These are phyloP conservation scores for Ceratina australensis DNA, from an alignment of 1,140 invertebrate genomes.

Conservation along the genomic window DNA sequence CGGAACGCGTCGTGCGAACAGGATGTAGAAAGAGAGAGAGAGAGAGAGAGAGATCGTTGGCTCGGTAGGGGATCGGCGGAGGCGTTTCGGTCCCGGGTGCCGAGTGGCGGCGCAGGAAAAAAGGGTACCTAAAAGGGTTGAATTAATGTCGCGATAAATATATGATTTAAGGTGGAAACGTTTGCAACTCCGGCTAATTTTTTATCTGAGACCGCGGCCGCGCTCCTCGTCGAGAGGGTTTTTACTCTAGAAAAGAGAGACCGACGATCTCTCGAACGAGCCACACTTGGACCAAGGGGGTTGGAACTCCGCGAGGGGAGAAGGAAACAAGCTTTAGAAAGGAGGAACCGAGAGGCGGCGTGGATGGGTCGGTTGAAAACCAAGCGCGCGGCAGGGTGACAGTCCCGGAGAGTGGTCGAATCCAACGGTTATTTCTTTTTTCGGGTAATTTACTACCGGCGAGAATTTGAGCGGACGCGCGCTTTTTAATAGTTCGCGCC, in stretches of 20 bases:
- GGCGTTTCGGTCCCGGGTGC: constrained; percentile 63
- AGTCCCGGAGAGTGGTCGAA: constrained; percentile 53
- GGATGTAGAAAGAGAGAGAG: constrained; percentile 48
- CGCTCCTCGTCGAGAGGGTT: constrained; percentile 61
- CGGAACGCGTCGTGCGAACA: constrained; percentile 18
- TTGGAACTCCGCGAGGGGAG: constrained; percentile 9
- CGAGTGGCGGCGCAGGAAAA: constrained; percentile 66
- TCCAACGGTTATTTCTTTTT: constrained; percentile 70
- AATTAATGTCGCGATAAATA: constrained; percentile 81
- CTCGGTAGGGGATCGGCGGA: constrained; percentile 32
- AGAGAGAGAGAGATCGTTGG: background rate
- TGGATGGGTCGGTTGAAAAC: constrained; percentile 29
- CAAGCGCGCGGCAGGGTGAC: constrained; percentile 26
- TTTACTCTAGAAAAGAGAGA: constrained; percentile 56
- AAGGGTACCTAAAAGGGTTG: constrained; percentile 79
- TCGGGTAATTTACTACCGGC: constrained; percentile 74
- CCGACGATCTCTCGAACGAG: constrained; percentile 50
- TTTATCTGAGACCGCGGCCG: constrained; percentile 78
- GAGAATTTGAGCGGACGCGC: constrained; percentile 75
- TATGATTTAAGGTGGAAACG: constrained; percentile 81
- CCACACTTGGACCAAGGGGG: constrained; percentile 22
- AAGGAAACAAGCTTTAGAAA: constrained; percentile 26
- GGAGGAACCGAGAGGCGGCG: constrained; percentile 13
- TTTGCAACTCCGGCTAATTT: constrained; percentile 80
- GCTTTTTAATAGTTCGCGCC: constrained; percentile 75